These are phyloP conservation scores for Drosophila prolongata DNA, from an alignment of 2,888 invertebrate genomes.

Conservation along the genomic window DNA sequence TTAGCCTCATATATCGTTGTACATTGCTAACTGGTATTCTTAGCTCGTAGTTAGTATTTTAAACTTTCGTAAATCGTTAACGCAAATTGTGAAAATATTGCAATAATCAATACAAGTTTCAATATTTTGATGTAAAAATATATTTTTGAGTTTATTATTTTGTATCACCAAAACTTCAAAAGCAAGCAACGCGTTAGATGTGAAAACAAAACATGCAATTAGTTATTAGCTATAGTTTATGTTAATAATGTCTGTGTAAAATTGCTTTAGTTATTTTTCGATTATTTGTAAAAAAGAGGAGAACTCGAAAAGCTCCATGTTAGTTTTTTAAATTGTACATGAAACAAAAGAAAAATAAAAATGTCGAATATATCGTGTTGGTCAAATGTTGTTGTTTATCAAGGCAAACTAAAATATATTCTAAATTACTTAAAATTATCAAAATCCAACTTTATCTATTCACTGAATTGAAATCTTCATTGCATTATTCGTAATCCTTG, in stretches of 20 bases:
- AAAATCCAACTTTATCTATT: no score
- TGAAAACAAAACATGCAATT: conserved; percentile 54
- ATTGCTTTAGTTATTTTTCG: conserved; percentile 70
- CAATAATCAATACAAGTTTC: background rate
- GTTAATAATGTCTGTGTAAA: conserved; percentile 60
- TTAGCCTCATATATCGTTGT: conserved; percentile 12
- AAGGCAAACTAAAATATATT: background rate
- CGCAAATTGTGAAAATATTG: conserved; percentile 34
- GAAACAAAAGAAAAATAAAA: conserved; percentile 31
- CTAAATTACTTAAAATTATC: background rate
- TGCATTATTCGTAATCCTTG: no score
- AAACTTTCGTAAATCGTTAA: conserved; percentile 14
- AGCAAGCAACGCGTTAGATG: background rate
- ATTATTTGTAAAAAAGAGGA: conserved; percentile 70
- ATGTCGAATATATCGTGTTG: conserved; percentile 52
- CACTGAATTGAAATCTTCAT: no score
- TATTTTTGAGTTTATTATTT: conserved; percentile 24
- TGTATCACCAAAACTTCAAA: conserved; percentile 23
- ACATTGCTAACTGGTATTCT: conserved; percentile 39
- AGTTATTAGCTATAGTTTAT: conserved; percentile 59
- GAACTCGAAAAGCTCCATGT: conserved; percentile 42
- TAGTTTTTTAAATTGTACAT: conserved; percentile 72
- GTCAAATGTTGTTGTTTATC: conserved; percentile 49
- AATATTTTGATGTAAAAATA: conserved; percentile 14
- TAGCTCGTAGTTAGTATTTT: conserved; percentile 58